A percentile compares a stretch with the other conserved stretches of the same genome.
phyloP scores from a whole-genome alignment of 2,113 vertebrate genomes.

The Mormyrus lacerda region DNA sequence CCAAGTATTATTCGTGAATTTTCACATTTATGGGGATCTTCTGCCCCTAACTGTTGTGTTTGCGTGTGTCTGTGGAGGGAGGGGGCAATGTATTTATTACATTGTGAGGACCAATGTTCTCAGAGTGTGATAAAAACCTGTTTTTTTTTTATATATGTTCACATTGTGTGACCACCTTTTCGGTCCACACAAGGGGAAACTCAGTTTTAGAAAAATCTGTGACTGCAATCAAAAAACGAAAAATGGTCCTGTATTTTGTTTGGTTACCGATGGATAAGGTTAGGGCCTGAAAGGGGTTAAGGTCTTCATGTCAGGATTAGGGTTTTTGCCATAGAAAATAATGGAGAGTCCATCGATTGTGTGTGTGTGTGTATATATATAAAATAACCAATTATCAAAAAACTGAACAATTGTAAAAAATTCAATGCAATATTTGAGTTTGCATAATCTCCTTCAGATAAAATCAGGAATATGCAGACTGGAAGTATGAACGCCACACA shows the following conservation, averaged over 20 bases:
- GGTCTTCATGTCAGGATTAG: too few relatives aligned
- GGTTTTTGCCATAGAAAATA: too few relatives aligned
- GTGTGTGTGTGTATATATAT: not conserved
- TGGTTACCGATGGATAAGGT: not conserved
- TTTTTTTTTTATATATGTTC: too few relatives aligned
- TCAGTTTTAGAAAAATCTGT: not conserved
- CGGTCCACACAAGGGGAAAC: not conserved
- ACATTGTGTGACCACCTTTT: not conserved
- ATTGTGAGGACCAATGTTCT: not conserved
- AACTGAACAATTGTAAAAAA: not conserved
- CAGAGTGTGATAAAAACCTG: not conserved
- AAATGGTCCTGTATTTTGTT: not conserved
- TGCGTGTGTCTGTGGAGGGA: too few relatives aligned
- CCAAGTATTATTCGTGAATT: not conserved
- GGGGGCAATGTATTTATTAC: too few relatives aligned
- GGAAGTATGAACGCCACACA: not conserved
- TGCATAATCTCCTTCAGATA: not conserved
- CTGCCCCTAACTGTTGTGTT: too few relatives aligned
- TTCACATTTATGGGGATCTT: not conserved
- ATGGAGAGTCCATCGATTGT: not conserved
- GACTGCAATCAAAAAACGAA: too few relatives aligned
- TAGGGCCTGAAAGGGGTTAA: not conserved
- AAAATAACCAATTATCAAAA: not conserved
- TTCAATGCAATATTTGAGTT: not conserved
- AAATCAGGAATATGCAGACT: not conserved